Evolutionary conservation across 1,140 invertebrate genomes (phyloP).

Genomic region (Drosophila novamexicana): DNA sequence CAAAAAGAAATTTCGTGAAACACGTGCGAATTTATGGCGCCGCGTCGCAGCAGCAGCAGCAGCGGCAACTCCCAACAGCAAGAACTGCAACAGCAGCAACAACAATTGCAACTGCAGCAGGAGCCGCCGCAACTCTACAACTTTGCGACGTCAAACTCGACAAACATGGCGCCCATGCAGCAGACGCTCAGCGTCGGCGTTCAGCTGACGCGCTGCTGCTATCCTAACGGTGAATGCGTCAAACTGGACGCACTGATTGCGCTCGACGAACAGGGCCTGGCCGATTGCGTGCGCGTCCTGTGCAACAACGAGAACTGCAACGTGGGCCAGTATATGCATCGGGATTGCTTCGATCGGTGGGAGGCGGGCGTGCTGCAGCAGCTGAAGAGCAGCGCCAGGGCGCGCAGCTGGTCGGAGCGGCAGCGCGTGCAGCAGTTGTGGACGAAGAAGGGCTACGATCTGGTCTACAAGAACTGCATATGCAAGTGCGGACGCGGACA

Average conservation of each 20-base stretch:
- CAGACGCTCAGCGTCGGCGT: conserved; percentile 51
- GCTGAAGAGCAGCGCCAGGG: conserved; percentile 94
- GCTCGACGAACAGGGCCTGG: conserved; percentile 90
- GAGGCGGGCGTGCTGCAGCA: conserved; percentile 94
- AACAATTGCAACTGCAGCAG: conserved; percentile 33
- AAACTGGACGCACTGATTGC: conserved; percentile 88
- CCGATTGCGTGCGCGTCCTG: conserved; percentile 93
- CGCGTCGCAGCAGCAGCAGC: conserved; percentile 69
- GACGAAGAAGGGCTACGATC: conserved; percentile 98
- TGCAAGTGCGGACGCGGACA: conserved; percentile 95
- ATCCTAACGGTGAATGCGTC: conserved; percentile 91
- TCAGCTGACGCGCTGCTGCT: conserved; percentile 88
- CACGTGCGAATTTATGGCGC: conserved; percentile 73
- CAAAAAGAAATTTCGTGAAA: conserved; percentile 11
- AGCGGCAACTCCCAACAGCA: conserved; percentile 54
- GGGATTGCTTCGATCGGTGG: conserved; percentile 97
- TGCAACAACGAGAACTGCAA: conserved; percentile 97
- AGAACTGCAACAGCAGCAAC: conserved; percentile 46
- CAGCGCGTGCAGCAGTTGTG: conserved; percentile 97
- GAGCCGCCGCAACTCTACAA: conserved; percentile 48
- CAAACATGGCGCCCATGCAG: conserved; percentile 72
- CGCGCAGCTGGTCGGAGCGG: conserved; percentile 96
- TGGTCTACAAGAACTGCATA: conserved; percentile 95
- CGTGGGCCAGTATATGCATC: conserved; percentile 96
- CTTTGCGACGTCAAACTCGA: conserved; percentile 16